A percentile compares a stretch with the other conserved stretches of the same genome.
Evolutionary conservation across 1,140 invertebrate genomes (phyloP).

Genomic region (Drosophila willistoni): DNA sequence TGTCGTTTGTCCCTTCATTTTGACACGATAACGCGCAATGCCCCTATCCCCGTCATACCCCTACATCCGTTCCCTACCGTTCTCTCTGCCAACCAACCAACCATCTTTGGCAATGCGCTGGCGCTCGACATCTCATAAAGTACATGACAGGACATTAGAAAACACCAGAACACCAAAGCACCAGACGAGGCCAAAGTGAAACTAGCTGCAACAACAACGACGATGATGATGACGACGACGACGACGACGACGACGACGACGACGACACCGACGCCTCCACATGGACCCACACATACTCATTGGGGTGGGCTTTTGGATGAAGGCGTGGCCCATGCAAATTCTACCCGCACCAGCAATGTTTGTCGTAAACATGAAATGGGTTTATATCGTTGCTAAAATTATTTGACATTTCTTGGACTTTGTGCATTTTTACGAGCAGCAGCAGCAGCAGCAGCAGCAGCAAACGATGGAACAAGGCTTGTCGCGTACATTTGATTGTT

Average conservation of each 20-base stretch:
- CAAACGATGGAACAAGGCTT: not conserved
- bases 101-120: slow-evolving; percentile 79
- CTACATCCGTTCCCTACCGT: no score
- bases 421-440: slow-evolving; percentile 77
- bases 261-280: slow-evolving; percentile 62
- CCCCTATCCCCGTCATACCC: not conserved
- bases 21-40: slow-evolving; percentile 77
- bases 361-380: slow-evolving; percentile 82
- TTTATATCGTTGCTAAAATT: slow-evolving; percentile 83
- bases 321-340: slow-evolving; percentile 66
- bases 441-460: slow-evolving; percentile 61
- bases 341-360: slow-evolving; percentile 42
- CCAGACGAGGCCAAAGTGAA: slow-evolving; percentile 31
- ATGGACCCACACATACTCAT: slow-evolving; percentile 32
- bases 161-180: slow-evolving; percentile 60
- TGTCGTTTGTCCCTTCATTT: slow-evolving; percentile 80
- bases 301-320: not conserved
- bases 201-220: slow-evolving; percentile 22
- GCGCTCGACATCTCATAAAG: slow-evolving; percentile 81
- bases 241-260: slow-evolving; percentile 36
- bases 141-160: slow-evolving; percentile 82
- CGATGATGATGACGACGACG: slow-evolving; percentile 36
- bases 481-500: slow-evolving; percentile 63
- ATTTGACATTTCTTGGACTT: slow-evolving; percentile 83
- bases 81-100: slow-evolving; percentile 42